Base-by-base conservation (phyloP, 2,888 invertebrate genomes). In the Nemurella pictetii region DNA sequence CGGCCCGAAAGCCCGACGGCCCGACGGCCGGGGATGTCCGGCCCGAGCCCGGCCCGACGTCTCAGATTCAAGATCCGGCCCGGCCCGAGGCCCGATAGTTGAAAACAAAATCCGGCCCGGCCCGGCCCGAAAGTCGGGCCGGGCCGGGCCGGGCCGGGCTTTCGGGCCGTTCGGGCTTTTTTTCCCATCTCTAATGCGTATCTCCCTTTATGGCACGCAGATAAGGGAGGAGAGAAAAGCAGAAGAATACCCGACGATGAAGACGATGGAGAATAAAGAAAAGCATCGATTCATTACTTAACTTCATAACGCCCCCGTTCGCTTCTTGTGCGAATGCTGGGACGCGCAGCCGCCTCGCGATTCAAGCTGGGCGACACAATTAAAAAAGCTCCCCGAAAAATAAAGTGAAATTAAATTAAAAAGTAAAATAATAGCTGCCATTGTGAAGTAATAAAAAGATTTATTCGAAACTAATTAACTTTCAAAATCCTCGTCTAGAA, bases 241-340 rank as follows among this genome's bases (percentile, higher is more conserved):
- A 75, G 82, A 82, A 82, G 82, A 82, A 55, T 55, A 55, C 55
- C n/a, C n/a, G 82, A 72, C 32, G 78, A 78, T 29, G 30, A 72
- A 55, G 55, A 82, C 12, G 73, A 82, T 9, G 80, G 28, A 77
- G 28, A 12, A 27, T 29, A 82, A 82, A 82, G 72, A 27, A 72
- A 27, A 72, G 55, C 82, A 82, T 82, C 82, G 82, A 82, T 82
- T 82, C 82, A 82, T 82, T 82, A 82, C 72, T 82, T 82, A 82
- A 35, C 26, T 27, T 28, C 72, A 55, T 82, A 15, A 20, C 82
- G 72, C 82, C 82, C 29, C 28, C 82, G 72, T 72, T 36, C 82
- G 20, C 55, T 28, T 20, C 35, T 20, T 80, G 32, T 15, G 80
- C 80, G 28, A 72, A 20, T 55, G 25, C 82, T 27, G 73, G 25